Percentiles rank a stretch among this genome's conserved stretches.
Conservation (phyloP, 2,113 vertebrate species). For the Xyrauchen texanus region DNA sequence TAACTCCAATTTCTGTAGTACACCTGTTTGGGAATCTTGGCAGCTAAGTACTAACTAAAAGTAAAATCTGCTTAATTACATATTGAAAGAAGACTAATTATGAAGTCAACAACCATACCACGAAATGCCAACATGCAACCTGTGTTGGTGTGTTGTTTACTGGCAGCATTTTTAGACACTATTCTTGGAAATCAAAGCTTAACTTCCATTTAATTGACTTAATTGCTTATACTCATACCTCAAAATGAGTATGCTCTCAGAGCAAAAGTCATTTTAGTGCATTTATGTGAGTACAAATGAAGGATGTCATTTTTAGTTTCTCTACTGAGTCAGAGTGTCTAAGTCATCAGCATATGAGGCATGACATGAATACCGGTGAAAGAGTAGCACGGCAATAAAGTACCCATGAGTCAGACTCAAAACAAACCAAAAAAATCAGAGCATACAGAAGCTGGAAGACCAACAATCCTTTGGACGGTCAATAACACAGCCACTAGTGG, state of each 20-base stretch:
- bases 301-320: conserved; percentile 25
- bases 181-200: conserved; percentile 36
- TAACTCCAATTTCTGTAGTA: conserved; percentile 5
- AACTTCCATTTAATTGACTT: conserved; percentile 37
- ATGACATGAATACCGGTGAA: conserved; percentile 28
- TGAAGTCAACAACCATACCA: not conserved
- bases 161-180: conserved; percentile 15
- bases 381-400: conserved; percentile 6
- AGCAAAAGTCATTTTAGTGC: conserved; percentile 29
- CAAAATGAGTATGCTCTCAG: conserved; percentile 30
- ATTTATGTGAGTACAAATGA: conserved; percentile 8
- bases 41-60: conserved; percentile 10
- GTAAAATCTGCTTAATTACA: conserved; percentile 38
- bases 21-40: conserved; percentile 25
- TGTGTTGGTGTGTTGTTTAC: conserved; percentile 1
- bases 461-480: not conserved
- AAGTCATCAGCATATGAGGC: conserved; percentile 29
- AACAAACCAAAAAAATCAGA: not conserved
- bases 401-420: conserved; percentile 23
- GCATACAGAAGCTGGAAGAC: conserved; percentile 2
- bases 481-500: not conserved
- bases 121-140: not conserved
- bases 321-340: conserved; percentile 15
- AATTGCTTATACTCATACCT: conserved; percentile 34
- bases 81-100: conserved; percentile 31